Base-by-base conservation (phyloP, 2,113 vertebrate species). In the Puntigrus tetrazona region DNA sequence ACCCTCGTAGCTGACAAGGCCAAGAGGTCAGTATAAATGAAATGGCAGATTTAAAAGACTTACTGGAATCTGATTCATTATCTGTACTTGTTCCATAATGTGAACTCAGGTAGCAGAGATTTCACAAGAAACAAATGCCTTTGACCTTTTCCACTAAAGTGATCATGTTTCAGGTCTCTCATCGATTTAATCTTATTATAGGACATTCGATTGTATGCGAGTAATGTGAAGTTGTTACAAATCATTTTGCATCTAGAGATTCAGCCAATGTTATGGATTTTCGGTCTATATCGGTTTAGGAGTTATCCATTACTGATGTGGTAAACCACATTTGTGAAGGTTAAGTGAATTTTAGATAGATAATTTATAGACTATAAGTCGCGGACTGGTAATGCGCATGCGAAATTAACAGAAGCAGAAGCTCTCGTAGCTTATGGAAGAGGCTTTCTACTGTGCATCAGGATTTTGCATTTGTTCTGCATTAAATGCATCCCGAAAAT, bases 211-310 rank as follows among this genome's bases (percentile, higher is more conserved):
- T 43, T 79, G 36, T 2, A 31, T 29, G 55, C 10, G 59, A 29
- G 38, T 45, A 80, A 79, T 79, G 27, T 45, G n/a, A 80, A 65
- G 25, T 80, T 63, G 77, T 59, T 59, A 38, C 77, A 45, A 45
- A 45, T 63, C 7, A 43, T 38, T 59, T 59, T 59, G 52, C 22
- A 59, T 59, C 75, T 14, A 59, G 52, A 61, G 14, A 45, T 43
- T 79, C 38, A 18, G n/a, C 36, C 27, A 50, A 31, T 36, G 29
- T 65, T 29, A 45, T 65, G 38, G 57, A 45, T 79, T 65, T 59
- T 59, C 1, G 3, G 11, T 78, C 22, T 5, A 59, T n/a, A 63
- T 45, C 14, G 18, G 25, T 65, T 79, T 65, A 22, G 25, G 13
- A 43, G 38, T 79, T 31, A 27, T 29, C 7, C 2, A 8, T 63